These are phyloP conservation scores for Taurulus bubalis DNA, from an alignment of 2,113 vertebrate genomes.

Conservation along the genomic window DNA sequence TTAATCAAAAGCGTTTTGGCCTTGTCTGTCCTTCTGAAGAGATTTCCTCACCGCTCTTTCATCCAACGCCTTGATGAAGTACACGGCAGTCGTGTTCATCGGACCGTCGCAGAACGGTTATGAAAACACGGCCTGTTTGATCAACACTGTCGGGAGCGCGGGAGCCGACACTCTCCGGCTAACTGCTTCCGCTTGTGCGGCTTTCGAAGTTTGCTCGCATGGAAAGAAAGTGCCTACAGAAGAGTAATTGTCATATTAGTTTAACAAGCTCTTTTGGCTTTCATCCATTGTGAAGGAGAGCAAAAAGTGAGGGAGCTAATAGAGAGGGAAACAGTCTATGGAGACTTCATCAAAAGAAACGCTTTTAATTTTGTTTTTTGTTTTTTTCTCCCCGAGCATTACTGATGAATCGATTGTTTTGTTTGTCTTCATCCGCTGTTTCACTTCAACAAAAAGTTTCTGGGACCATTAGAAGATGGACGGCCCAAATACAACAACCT, in stretches of 20 bases:
- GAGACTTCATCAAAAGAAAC: constrained; percentile 36
- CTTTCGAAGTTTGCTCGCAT: constrained; percentile 36
- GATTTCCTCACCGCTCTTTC: constrained; percentile 25
- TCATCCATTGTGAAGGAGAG: constrained; percentile 53
- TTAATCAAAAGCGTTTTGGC: constrained; percentile 34
- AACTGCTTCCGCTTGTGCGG: constrained; percentile 10
- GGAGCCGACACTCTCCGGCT: constrained; percentile 5
- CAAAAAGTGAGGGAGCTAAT: constrained; percentile 11
- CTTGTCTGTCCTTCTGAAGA: constrained; percentile 11
- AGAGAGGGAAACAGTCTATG: constrained; percentile 17
- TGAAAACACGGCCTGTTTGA: constrained; percentile 56
- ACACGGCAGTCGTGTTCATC: constrained; percentile 38
- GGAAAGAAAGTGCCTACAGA: constrained; percentile 28
- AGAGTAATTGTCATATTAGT: constrained; percentile 57
- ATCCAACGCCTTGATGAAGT: constrained; percentile 40
- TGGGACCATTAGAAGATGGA: background rate
- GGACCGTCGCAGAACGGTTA: constrained; percentile 32
- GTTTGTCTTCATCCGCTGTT: background rate
- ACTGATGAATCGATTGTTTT: constrained; percentile 26
- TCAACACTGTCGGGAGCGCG: constrained; percentile 21
- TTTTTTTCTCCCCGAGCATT: background rate
- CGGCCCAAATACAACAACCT: too few species aligned
- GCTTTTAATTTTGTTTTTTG: background rate
- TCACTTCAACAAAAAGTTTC: background rate
- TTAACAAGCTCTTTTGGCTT: constrained; percentile 64